Evolutionary conservation across 2,888 invertebrate genomes (phyloP), one percentile per base, ranked within the genome.

Genomic region (Lumbricus terrestris): DNA sequence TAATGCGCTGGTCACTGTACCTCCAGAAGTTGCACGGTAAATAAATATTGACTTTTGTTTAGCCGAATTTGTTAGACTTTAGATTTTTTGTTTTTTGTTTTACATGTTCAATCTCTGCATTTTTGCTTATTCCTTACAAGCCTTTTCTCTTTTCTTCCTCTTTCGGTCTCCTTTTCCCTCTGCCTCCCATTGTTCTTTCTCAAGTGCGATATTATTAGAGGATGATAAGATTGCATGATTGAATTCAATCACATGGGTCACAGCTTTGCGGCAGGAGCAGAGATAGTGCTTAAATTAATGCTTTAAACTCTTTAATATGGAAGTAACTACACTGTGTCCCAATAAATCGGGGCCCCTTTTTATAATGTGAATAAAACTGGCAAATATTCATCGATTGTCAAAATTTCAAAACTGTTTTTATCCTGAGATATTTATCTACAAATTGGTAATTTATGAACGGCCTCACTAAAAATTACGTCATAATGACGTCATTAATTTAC

Each of bases 21-120:
- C 94, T 69, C 92, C 94, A 91, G 94, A 94, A 92, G 94, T 94
- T 90, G 94, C 94, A 92, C 93, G 94, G 94, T 94, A 92, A 92
- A 92, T 92, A 88, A 20, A 29, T 34, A 89, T 16, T 37, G 35
- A 35, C 0, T n/a, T 20, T 89, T 29, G 88, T 90, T 89, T 90
- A 37, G 37, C 34, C n/a, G 40, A 35, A 89, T n/a, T 38, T 33
- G 37, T 42, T 82, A 69, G 82, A 37, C 8, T 88, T 37, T 69
- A 6, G 29, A n/a, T 6, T 69, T 69, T n/a, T 69, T 69, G 69
- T 29, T 4, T 29, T 69, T 69, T n/a, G 8, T 69, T 23, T 47
- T 3, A 69, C 69, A 69, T 11, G n/a, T 69, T 16, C 29, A 0
- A 69, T 69, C 29, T 69, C 29, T 69, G 29, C 69, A n/a, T 69